A percentile compares a stretch with the other conserved stretches of the same genome.
phyloP scores from a whole-genome alignment of 1,140 invertebrate species.

The Caenorhabditis tropicalis region DNA sequence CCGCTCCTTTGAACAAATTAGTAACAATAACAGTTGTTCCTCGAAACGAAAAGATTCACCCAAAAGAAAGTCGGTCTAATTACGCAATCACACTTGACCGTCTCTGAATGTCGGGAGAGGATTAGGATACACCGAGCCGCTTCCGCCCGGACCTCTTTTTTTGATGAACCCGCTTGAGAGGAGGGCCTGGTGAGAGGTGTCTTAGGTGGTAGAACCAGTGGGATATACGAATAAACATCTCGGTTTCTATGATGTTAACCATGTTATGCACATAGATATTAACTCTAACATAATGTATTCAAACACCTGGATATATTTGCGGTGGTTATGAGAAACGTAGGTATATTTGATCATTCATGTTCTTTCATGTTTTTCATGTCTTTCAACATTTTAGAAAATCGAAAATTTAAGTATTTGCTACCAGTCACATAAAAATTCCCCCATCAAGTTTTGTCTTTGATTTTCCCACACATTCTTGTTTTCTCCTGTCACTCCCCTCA shows the following conservation, averaged over 20 bases:
- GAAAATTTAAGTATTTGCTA: neutral
- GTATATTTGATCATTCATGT: no score
- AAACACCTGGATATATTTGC: constrained; percentile 5
- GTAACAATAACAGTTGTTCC: neutral
- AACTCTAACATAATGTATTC: constrained; percentile 18
- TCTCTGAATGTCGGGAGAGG: constrained; percentile 11
- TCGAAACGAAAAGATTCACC: neutral
- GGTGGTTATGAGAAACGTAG: neutral
- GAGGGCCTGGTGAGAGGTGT: neutral
- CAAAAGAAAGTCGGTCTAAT: neutral
- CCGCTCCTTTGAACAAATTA: neutral
- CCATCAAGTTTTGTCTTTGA: neutral
- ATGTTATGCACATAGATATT: constrained; percentile 23
- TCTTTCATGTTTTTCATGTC: no score
- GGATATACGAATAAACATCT: constrained; percentile 3
- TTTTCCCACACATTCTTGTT: neutral
- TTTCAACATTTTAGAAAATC: no score
- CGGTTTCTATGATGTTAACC: neutral
- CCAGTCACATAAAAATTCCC: neutral
- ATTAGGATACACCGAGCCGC: constrained; percentile 33
- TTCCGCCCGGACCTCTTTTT: neutral
- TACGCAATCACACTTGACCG: constrained; percentile 33
- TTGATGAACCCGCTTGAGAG: neutral
- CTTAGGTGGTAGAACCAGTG: neutral
- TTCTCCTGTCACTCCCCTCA: neutral